Base-by-base conservation (phyloP, 2,797 vertebrate genomes). In the Malurus splendens region DNA sequence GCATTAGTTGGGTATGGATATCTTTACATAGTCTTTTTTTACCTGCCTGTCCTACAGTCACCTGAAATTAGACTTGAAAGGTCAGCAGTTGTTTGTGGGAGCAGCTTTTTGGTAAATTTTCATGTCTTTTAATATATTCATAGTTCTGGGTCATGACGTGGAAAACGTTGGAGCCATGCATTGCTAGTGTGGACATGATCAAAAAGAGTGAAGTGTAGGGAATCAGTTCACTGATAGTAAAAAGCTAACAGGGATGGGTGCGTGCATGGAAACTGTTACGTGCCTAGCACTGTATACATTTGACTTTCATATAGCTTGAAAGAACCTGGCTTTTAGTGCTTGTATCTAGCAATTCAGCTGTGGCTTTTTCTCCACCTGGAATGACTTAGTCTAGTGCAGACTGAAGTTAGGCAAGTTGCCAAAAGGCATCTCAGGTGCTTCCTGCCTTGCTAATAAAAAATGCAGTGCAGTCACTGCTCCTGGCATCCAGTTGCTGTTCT, bases 351-450 rank as follows among this genome's bases (percentile, higher is more conserved):
- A 75, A 17, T 76, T 91, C 74, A 86, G 32, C 68, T 82, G 61
- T 47, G 60, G 27, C 52, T 86, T 88, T 84, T 83, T 84, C 42
- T 84, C 32, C 62, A 61, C 65, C 57, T 82, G 64, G 47, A 90
- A 51, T 71, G 74, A 82, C 65, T 88, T 84, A 57, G 45, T 78
- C 36, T 60, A 52, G 48, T 38, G n/a, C 56, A 73, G 83, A 47
- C 22, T 71, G 2, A 52, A 71, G 75, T 50, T 28, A 54, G 68
- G 74, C 56, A 28, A 47, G 33, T 59, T 87, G 54, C 78, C 82
- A 61, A 3, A 32, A 65, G 38, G 67, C 42, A 66, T 27, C 27
- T 81, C 56, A 79, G 90, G 78, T 86, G 50, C 64, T 91, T 94
- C 50, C 67, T 81, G 71, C 36, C 42, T 86, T 57, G 45, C 30